Evolutionary conservation across 2,113 vertebrate species (phyloP).

Genomic region (Murina feae): DNA sequence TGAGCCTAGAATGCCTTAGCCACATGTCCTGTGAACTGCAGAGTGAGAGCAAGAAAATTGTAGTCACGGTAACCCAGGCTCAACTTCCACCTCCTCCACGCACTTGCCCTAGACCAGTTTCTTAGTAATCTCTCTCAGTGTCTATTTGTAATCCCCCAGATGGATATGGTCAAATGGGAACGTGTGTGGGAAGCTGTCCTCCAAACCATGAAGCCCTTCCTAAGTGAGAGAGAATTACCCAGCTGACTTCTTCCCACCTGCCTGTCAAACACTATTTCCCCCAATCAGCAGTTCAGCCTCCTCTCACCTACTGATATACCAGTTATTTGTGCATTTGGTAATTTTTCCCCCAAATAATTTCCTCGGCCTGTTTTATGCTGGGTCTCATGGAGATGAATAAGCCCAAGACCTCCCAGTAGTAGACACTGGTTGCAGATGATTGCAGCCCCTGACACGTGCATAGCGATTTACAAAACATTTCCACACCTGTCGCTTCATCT

Average conservation of each 20-base stretch:
- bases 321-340: neutral
- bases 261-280: neutral
- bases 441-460: neutral
- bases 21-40: neutral
- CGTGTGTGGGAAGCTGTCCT: neutral
- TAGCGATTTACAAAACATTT: neutral
- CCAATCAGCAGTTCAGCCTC: neutral
- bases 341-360: neutral
- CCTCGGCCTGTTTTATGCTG: neutral
- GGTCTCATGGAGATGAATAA: neutral
- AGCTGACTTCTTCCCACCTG: neutral
- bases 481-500: neutral
- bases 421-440: neutral
- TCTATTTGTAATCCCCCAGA: neutral
- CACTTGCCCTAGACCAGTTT: neutral
- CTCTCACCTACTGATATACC: neutral
- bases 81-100: neutral
- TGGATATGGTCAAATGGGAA: neutral
- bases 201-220: neutral
- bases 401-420: neutral
- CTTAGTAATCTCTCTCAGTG: neutral
- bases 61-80: neutral
- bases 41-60: neutral
- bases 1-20: neutral
- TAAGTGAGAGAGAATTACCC: neutral